phyloP scores from a whole-genome alignment of 2,113 vertebrate genomes.

The Nesogale talazaci region DNA sequence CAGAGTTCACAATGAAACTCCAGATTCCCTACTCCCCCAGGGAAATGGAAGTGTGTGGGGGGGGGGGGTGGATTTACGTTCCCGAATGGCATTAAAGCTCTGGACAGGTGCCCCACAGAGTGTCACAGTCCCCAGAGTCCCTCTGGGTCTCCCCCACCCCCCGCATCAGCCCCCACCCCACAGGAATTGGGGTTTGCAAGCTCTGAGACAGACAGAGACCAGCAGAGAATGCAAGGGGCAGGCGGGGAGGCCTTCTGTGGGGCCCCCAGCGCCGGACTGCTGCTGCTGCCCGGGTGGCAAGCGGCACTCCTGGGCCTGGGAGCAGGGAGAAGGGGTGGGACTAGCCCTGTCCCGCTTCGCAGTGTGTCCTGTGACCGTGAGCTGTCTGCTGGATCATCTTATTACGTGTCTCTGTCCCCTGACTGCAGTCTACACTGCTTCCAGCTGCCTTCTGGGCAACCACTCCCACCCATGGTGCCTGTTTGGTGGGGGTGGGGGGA shows the following conservation, averaged over 20 bases:
- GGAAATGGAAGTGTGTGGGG: background rate
- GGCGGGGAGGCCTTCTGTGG: background rate
- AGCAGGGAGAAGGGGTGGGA: background rate
- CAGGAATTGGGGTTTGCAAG: too few species aligned
- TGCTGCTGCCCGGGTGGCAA: background rate
- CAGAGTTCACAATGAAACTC: background rate
- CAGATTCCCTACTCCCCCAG: background rate
- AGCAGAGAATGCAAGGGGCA: background rate
- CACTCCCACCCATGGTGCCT: background rate
- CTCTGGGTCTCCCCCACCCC: background rate
- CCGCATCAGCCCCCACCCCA: background rate
- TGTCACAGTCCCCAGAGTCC: background rate
- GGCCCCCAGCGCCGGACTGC: background rate
- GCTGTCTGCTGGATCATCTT: background rate
- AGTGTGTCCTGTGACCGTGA: background rate
- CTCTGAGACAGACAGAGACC: background rate
- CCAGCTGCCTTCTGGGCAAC: background rate
- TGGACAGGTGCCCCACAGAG: background rate
- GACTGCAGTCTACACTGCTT: background rate
- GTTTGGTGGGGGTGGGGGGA: too few species aligned
- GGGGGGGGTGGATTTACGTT: background rate
- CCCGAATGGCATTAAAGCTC: background rate
- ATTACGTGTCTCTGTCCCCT: too few species aligned
- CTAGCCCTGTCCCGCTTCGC: too few species aligned
- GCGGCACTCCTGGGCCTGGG: background rate